phyloP scores from a whole-genome alignment of 1,140 invertebrate genomes.

The Mizuhopecten yessoensis region DNA sequence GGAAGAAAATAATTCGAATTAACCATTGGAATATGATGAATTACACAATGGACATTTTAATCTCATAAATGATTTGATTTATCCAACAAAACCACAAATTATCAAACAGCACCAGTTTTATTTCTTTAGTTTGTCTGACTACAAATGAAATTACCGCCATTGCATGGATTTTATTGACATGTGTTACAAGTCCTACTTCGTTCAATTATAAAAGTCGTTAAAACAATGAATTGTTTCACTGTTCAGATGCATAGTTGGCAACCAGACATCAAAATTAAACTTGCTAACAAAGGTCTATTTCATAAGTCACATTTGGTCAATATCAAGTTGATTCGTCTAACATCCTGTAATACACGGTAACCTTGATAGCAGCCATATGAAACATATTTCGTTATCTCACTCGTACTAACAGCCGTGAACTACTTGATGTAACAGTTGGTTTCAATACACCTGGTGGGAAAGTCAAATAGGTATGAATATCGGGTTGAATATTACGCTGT shows the following conservation, averaged over 20 bases:
- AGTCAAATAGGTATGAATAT: no score
- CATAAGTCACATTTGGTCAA: conserved; percentile 26
- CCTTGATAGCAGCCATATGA: conserved; percentile 11
- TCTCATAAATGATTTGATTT: neutral
- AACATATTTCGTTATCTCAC: neutral
- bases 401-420: no score
- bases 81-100: neutral
- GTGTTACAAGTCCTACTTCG: neutral
- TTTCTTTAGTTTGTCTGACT: neutral
- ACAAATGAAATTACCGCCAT: neutral
- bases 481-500: no score
- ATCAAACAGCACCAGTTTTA: neutral
- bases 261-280: conserved; percentile 14
- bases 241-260: neutral
- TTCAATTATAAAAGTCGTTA: neutral
- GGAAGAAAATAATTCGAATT: no score
- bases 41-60: neutral
- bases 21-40: neutral
- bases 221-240: conserved; percentile 8
- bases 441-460: no score
- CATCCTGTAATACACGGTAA: neutral
- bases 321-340: neutral
- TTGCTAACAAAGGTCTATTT: conserved; percentile 24
- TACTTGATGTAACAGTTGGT: no score
- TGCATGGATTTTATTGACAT: conserved; percentile 6